Evolutionary conservation across 1,140 invertebrate species (phyloP).

Genomic region (Brachionus paranguensis): DNA sequence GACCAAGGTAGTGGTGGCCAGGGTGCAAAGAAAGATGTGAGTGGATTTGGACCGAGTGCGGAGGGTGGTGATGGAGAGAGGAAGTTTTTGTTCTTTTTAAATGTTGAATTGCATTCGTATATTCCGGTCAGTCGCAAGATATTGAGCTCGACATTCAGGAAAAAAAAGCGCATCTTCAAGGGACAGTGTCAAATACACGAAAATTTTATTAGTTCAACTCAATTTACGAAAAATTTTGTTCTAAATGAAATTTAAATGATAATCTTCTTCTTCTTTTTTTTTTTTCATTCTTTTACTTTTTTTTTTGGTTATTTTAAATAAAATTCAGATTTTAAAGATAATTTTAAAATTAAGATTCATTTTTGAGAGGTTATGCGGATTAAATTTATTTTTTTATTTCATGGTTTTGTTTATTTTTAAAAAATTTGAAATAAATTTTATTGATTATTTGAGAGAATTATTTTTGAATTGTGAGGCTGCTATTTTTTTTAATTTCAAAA

Average conservation of each 20-base stretch:
- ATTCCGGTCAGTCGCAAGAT: slow-evolving; percentile 33
- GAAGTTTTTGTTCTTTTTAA: slow-evolving; percentile 18
- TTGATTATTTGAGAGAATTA: too few species aligned
- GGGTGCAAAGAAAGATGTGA: background rate
- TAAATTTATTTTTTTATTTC: too few species aligned
- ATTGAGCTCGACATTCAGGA: slow-evolving; percentile 26
- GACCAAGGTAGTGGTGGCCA: background rate
- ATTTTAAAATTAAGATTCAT: background rate
- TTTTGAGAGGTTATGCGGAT: too few species aligned
- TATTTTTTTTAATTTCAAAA: too few species aligned
- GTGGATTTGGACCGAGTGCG: background rate
- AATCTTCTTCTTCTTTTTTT: background rate
- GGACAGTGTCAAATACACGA: slow-evolving; percentile 38
- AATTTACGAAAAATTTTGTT: slow-evolving; percentile 26
- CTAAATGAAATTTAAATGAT: slow-evolving; percentile 30
- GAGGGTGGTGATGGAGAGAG: background rate
- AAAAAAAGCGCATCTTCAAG: slow-evolving; percentile 37
- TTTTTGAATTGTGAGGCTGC: too few species aligned
- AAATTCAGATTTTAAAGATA: background rate
- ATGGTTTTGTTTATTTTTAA: too few species aligned
- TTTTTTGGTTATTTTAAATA: background rate
- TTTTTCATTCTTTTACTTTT: background rate
- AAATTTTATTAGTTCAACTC: slow-evolving; percentile 36
- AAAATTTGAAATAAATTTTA: too few species aligned
- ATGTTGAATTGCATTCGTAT: slow-evolving; percentile 36